Percentiles rank a stretch among this genome's conserved stretches.
Evolutionary conservation across 2,888 invertebrate genomes (phyloP).

Genomic region (Heliconius hortense): DNA sequence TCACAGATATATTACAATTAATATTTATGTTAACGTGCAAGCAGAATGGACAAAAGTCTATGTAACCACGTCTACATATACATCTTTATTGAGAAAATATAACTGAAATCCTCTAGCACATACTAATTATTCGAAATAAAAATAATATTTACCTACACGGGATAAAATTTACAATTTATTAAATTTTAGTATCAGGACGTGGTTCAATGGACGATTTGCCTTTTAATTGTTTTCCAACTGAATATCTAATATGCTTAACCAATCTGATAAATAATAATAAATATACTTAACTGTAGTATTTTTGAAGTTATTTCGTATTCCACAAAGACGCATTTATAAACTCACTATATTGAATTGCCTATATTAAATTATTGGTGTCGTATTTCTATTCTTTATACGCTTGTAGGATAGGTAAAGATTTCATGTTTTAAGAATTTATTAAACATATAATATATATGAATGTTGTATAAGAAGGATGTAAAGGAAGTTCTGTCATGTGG

Average conservation of each 20-base stretch:
- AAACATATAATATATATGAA: conserved; percentile 6
- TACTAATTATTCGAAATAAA: too few species aligned
- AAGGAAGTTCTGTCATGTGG: neutral
- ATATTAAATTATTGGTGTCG: conserved; percentile 25
- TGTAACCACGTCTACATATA: neutral
- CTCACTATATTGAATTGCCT: conserved; percentile 12
- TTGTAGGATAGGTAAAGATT: conserved; percentile 17
- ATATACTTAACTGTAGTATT: conserved; percentile 9
- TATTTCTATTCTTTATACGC: conserved; percentile 24
- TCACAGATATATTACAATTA: conserved; percentile 6
- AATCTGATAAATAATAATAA: conserved; percentile 5
- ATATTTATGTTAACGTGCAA: neutral
- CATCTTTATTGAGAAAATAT: neutral
- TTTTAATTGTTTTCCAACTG: neutral
- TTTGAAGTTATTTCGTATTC: conserved; percentile 12
- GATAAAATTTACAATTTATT: too few species aligned
- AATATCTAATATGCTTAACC: neutral
- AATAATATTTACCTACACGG: too few species aligned
- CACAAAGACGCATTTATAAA: conserved; percentile 20
- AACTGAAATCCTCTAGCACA: neutral
- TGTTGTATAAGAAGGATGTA: conserved; percentile 7
- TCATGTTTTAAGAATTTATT: conserved; percentile 22
- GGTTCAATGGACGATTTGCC: neutral
- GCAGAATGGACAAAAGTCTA: neutral
- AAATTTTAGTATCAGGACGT: neutral